Percentiles rank a stretch among this genome's conserved stretches.
These are phyloP conservation scores for Campylomormyrus tamandua DNA, from an alignment of 2,113 vertebrate genomes.

Conservation along the genomic window DNA sequence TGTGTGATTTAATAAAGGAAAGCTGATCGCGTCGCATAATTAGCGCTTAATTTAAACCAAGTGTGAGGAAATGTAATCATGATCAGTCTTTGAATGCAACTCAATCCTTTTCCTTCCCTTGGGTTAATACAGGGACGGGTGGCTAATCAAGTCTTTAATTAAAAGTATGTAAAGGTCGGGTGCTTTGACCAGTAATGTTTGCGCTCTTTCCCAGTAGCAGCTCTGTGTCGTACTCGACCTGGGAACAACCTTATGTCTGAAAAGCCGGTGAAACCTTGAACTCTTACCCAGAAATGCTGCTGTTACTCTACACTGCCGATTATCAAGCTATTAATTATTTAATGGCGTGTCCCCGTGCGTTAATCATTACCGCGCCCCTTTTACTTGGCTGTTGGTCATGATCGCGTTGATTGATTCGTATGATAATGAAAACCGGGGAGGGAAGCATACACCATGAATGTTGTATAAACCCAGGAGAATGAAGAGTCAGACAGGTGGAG, in stretches of 20 bases:
- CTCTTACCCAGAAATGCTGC: neutral
- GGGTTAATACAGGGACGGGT: neutral
- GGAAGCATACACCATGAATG: neutral
- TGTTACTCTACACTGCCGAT: neutral
- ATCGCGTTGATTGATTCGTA: neutral
- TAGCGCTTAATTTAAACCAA: slow-evolving; percentile 37
- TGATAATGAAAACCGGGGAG: neutral
- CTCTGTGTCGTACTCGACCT: neutral
- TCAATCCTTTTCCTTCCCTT: neutral
- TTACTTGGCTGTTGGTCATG: neutral
- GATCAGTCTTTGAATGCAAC: slow-evolving; percentile 6
- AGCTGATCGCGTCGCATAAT: slow-evolving; percentile 42
- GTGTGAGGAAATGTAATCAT: slow-evolving; percentile 9
- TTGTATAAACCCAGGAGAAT: neutral
- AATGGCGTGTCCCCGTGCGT: neutral
- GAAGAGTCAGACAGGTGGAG: neutral
- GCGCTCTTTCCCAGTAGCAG: neutral
- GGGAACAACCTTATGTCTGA: neutral
- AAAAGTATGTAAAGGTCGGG: neutral
- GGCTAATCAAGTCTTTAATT: slow-evolving; percentile 5
- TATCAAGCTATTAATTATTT: neutral
- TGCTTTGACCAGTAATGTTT: neutral
- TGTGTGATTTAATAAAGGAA: slow-evolving; percentile 37
- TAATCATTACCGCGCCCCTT: neutral
- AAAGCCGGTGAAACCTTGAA: neutral